Conservation (phyloP, 2,888 invertebrate species). For the Lissocephala sabroskyi region DNA sequence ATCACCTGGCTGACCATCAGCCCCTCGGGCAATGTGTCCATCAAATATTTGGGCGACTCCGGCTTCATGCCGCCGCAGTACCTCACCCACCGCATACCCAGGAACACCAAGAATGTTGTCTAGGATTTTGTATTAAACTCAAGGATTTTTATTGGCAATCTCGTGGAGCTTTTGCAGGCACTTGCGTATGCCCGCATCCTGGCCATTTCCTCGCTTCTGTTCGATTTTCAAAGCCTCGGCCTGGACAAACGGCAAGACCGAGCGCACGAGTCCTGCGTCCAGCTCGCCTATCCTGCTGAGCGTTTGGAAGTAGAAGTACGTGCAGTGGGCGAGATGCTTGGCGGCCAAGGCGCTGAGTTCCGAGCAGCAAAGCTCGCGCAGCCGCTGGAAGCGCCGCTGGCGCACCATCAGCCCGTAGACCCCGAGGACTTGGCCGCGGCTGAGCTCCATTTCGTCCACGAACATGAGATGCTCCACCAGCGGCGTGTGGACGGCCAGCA, state of each 20-base stretch:
- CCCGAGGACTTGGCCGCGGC: constrained; percentile 56
- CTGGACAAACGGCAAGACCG: constrained; percentile 55
- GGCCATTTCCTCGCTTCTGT: constrained; percentile 68
- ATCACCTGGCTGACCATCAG: constrained; percentile 92
- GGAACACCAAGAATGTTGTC: constrained; percentile 61
- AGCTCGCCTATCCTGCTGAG: constrained; percentile 62
- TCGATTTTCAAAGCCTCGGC: constrained; percentile 65
- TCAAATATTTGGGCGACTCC: constrained; percentile 88
- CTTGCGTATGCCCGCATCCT: constrained; percentile 68
- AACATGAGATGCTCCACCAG: constrained; percentile 71
- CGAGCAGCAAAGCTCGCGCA: constrained; percentile 45
- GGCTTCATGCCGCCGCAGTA: constrained; percentile 89
- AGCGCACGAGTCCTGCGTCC: constrained; percentile 50
- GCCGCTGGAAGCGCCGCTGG: constrained; percentile 37
- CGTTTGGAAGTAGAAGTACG: constrained; percentile 70
- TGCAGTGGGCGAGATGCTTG: constrained; percentile 70
- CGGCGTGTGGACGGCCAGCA: constrained; percentile 56
- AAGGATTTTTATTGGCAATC: too few species aligned
- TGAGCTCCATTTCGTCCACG: constrained; percentile 69
- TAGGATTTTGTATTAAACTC: too few species aligned
- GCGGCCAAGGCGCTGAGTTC: constrained; percentile 62
- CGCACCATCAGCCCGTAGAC: constrained; percentile 52
- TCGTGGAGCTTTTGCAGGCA: constrained; percentile 53
- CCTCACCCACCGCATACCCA: constrained; percentile 76
- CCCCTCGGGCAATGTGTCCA: constrained; percentile 88